Conservation (phyloP, 1,140 invertebrate genomes). For the Neodiprion pinetum region DNA sequence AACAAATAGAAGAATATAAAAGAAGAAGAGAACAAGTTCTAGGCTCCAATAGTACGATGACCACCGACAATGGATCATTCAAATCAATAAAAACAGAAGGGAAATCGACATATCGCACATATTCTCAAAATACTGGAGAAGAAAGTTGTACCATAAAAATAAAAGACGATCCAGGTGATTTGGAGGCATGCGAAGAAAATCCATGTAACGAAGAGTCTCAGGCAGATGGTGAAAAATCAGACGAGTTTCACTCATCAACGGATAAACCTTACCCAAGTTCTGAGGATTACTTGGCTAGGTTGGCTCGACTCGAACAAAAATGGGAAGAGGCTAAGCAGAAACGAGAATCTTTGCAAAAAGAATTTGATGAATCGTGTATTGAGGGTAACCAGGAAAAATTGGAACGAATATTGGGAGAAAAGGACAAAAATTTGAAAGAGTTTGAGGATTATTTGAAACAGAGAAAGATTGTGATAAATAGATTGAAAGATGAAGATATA, state of each 20-base stretch:
- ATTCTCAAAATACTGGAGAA: background rate
- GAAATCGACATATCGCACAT: background rate
- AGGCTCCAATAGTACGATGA: constrained; percentile 32
- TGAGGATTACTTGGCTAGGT: constrained; percentile 34
- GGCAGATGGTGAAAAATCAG: constrained; percentile 18
- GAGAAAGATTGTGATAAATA: constrained; percentile 50
- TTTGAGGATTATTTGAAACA: constrained; percentile 58
- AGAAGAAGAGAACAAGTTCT: constrained; percentile 55
- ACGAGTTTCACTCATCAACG: background rate
- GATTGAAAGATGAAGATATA: constrained; percentile 55
- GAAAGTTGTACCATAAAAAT: background rate
- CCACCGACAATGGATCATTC: constrained; percentile 18
- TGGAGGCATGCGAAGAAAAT: background rate
- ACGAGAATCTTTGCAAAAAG: constrained; percentile 35
- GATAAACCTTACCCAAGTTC: constrained; percentile 29
- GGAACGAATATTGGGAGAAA: constrained; percentile 38
- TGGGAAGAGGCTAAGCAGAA: constrained; percentile 42
- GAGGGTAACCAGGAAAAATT: constrained; percentile 43
- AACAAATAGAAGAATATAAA: constrained; percentile 60
- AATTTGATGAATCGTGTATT: constrained; percentile 33
- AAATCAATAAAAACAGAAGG: background rate
- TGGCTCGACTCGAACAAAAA: constrained; percentile 37
- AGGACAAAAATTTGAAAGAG: constrained; percentile 40
- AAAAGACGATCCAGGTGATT: background rate
- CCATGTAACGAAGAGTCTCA: constrained; percentile 32